phyloP scores from a whole-genome alignment of 2,797 vertebrate genomes.

The Enteromius treurensis region DNA sequence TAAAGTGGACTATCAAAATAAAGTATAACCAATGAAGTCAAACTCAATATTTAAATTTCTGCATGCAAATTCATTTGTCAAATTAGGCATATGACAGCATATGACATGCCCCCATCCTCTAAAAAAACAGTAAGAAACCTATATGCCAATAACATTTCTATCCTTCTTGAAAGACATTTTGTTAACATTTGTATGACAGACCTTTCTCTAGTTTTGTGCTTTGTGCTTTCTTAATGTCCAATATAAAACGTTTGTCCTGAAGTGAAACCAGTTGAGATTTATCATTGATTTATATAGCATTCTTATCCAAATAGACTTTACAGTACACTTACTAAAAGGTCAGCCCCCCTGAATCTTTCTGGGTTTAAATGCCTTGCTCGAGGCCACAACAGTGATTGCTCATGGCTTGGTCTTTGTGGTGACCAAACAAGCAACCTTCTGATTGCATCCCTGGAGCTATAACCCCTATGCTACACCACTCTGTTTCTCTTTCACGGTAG shows the following conservation, averaged over 20 bases:
- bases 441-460: neutral
- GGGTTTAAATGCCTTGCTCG: neutral
- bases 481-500: slow-evolving; percentile 17
- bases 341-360: neutral
- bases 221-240: neutral
- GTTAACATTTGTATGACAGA: neutral
- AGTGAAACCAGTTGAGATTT: neutral
- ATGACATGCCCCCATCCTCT: neutral
- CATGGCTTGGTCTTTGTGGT: slow-evolving; percentile 20
- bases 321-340: neutral
- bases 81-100: neutral
- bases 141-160: neutral
- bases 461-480: neutral
- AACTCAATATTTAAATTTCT: neutral
- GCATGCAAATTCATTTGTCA: neutral
- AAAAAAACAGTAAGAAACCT: neutral
- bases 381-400: slow-evolving; percentile 3
- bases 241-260: neutral
- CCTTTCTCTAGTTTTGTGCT: neutral
- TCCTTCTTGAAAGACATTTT: neutral
- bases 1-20: no score
- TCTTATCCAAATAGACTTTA: neutral
- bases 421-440: slow-evolving; percentile 3
- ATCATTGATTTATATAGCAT: neutral
- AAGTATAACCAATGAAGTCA: neutral